A percentile compares a stretch with the other conserved stretches of the same genome.
Conservation (phyloP, 2,113 vertebrate species). For the Apteryx owenii region DNA sequence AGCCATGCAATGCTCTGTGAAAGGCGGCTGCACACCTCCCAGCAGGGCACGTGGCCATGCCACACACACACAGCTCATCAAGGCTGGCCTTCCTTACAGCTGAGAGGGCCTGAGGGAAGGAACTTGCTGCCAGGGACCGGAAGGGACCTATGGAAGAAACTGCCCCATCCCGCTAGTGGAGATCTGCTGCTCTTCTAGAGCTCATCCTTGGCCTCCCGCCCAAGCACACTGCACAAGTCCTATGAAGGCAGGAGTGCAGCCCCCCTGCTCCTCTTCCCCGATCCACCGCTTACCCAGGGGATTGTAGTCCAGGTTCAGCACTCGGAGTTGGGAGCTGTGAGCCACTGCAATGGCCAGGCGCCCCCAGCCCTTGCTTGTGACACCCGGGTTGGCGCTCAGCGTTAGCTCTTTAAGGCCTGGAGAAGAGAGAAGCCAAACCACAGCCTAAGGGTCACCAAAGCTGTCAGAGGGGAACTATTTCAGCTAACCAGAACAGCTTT, state of each 20-base stretch:
- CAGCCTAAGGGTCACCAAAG: not conserved
- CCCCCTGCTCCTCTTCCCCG: not conserved
- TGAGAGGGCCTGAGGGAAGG: not conserved
- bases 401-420: constrained; percentile 94
- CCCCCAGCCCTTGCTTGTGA: constrained; percentile 93
- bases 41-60: accelerated
- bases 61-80: not conserved
- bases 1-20: not conserved
- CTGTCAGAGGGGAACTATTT: not conserved
- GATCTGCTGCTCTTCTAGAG: not conserved
- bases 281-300: constrained; percentile 84
- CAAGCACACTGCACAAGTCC: accelerated
- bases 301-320: constrained; percentile 97
- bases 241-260: not conserved
- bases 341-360: constrained; percentile 92
- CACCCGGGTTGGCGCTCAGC: constrained; percentile 92
- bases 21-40: not conserved
- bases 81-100: not conserved
- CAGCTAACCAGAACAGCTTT: not conserved
- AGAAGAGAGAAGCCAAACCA: constrained; percentile 47
- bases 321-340: constrained; percentile 94
- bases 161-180: not conserved
- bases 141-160: not conserved
- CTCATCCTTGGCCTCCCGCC: not conserved
- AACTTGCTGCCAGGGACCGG: not conserved